Base-by-base conservation (phyloP, 2,888 invertebrate genomes). In the Dioctria rufipes region DNA sequence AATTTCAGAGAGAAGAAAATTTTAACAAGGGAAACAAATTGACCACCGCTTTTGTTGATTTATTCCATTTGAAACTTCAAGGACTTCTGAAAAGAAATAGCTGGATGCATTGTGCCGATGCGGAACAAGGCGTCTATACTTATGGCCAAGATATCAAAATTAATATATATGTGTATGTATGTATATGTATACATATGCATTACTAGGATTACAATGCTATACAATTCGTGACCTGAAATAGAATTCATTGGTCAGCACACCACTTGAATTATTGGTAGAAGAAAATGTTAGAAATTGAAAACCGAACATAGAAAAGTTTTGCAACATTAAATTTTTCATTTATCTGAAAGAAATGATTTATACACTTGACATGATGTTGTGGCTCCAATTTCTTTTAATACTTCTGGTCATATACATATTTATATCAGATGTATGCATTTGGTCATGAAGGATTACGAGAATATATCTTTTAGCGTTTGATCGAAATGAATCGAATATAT, bases 301-400 rank as follows among this genome's bases (percentile, higher is more conserved):
- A 11, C 9, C 51, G 69, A 54, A n/a, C n/a, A 51, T 51, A 49
- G 51, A 9, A 37, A 39, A 51, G 13, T 69, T 69, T 69, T 69
- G 69, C 40, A 69, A 69, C 69, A 69, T 69, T 69, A 49, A 69
- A 69, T 69, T 69, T 69, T 69, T 51, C 69, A 69, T 69, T 69
- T 69, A 8, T 9, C 11, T 69, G 49, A 11, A 51, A 51, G 69
- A 69, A 69, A 69, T 69, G 69, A 69, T 69, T 69, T 69, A 69
- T 69, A 51, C 69, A 69, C 49, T 69, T 69, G 69, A 69, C 69
- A 69, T 69, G 69, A 69, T 69, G 39, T 37, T 69, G 51, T n/a
- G 51, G 54, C 11, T 54, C 11, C 11, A 8, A 11, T n/a, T 54
- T 54, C 54, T n/a, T 54, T 54, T 4, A 54, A 54, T 54, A 25